A percentile compares a stretch with the other conserved stretches of the same genome.
Conservation (phyloP, 2,888 invertebrate species). For the Drosophila mimica region DNA sequence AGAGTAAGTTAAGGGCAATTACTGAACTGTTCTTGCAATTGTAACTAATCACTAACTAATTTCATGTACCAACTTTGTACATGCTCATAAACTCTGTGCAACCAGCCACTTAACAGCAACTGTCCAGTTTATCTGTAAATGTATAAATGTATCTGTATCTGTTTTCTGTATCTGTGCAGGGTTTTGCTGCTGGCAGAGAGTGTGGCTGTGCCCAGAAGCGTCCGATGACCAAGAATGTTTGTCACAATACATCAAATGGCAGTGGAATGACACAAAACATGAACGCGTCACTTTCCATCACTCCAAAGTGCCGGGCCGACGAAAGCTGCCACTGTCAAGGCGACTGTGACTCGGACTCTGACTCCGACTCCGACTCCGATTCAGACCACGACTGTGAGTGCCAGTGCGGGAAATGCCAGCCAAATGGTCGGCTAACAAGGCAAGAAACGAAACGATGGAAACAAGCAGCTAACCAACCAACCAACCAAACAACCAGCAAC, state of each 20-base stretch:
- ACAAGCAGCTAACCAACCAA: slow-evolving; percentile 25
- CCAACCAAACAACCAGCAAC: slow-evolving; percentile 50
- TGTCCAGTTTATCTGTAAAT: slow-evolving; percentile 27
- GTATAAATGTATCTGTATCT: slow-evolving; percentile 30
- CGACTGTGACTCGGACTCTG: slow-evolving; percentile 5
- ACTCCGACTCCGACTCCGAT: slow-evolving; percentile 2
- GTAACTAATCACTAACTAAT: slow-evolving; percentile 63
- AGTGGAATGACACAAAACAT: slow-evolving; percentile 84
- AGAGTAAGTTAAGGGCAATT: slow-evolving; percentile 30
- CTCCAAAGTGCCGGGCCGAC: slow-evolving; percentile 82
- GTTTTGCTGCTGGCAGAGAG: background rate
- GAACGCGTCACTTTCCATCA: slow-evolving; percentile 84
- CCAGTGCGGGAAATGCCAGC: slow-evolving; percentile 55
- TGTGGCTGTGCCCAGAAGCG: slow-evolving; percentile 15
- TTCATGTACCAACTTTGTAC: slow-evolving; percentile 48
- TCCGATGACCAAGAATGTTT: slow-evolving; percentile 75
- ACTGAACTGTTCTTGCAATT: slow-evolving; percentile 32
- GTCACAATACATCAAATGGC: slow-evolving; percentile 83
- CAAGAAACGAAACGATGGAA: slow-evolving; percentile 22
- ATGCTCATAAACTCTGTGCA: slow-evolving; percentile 52
- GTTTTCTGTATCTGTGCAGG: slow-evolving; percentile 14
- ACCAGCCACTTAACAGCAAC: slow-evolving; percentile 40
- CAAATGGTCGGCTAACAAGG: slow-evolving; percentile 67
- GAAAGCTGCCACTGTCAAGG: slow-evolving; percentile 45
- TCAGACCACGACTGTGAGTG: background rate